phyloP scores from a whole-genome alignment of 2,113 vertebrate species.

The Bufo bufo region DNA sequence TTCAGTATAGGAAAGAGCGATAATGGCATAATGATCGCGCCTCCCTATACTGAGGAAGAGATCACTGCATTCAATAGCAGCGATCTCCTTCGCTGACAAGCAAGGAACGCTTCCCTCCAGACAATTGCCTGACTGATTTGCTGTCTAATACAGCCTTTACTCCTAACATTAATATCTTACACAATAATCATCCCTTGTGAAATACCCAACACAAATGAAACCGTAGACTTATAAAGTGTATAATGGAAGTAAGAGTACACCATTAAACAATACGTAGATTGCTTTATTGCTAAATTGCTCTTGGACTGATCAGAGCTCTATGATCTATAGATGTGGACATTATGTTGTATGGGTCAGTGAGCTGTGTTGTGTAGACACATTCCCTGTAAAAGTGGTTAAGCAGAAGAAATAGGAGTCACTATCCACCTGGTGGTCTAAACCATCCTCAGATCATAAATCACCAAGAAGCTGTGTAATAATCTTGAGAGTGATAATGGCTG shows the following conservation, averaged over 20 bases:
- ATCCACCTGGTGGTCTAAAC: slow-evolving; percentile 14
- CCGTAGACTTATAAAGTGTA: not conserved
- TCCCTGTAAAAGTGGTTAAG: not conserved
- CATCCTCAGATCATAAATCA: slow-evolving; percentile 8
- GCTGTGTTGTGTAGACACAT: not conserved
- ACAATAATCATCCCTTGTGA: too few relatives aligned
- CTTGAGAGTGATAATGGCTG: slow-evolving; percentile 27
- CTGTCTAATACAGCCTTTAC: too few relatives aligned
- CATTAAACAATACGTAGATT: not conserved
- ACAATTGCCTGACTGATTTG: too few relatives aligned
- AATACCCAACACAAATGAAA: too few relatives aligned
- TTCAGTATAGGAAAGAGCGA: too few relatives aligned
- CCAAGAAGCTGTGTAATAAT: not conserved
- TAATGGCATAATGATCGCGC: too few relatives aligned
- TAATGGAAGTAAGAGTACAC: not conserved
- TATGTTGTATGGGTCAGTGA: too few relatives aligned
- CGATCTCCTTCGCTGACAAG: too few relatives aligned
- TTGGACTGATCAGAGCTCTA: not conserved
- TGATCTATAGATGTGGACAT: not conserved
- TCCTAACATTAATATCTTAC: too few relatives aligned
- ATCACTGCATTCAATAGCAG: too few relatives aligned
- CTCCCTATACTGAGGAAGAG: too few relatives aligned
- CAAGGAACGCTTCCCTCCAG: too few relatives aligned
- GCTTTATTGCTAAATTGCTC: not conserved
- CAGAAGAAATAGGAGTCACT: not conserved